Evolutionary conservation across 1,140 invertebrate genomes (phyloP).

Genomic region (Sycophila sp.): DNA sequence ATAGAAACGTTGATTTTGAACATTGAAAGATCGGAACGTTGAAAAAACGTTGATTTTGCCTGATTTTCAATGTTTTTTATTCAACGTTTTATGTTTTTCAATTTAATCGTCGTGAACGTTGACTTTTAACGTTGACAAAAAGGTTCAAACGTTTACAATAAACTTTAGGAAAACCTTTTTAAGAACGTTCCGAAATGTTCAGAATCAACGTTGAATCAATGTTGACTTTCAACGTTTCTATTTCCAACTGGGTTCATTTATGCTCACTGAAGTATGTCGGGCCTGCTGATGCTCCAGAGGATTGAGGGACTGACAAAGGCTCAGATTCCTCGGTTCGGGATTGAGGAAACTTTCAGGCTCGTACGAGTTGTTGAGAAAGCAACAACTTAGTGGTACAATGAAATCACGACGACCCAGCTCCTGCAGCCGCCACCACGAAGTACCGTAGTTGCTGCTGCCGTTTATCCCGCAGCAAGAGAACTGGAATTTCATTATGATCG

Average conservation of each 20-base stretch:
- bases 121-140: no score
- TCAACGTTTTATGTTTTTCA: no score
- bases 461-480: conserved; percentile 87
- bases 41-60: no score
- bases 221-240: no score
- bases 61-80: no score
- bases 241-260: conserved; percentile 20
- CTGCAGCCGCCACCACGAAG: conserved; percentile 82
- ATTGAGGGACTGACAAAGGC: conserved; percentile 76
- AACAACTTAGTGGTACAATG: conserved; percentile 82
- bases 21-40: no score
- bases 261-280: conserved; percentile 70
- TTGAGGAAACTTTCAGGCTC: conserved; percentile 75
- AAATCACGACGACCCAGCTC: conserved; percentile 76
- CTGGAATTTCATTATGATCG: no score
- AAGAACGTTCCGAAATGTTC: neutral
- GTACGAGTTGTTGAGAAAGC: conserved; percentile 73
- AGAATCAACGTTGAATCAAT: neutral
- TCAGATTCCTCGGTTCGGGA: conserved; percentile 77
- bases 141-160: no score
- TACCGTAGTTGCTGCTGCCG: conserved; percentile 82
- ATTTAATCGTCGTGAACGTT: no score
- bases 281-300: conserved; percentile 70
- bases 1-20: no score
- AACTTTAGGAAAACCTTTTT: no score